phyloP scores from a whole-genome alignment of 2,797 vertebrate genomes.

The Hypotaenidia okinawae region DNA sequence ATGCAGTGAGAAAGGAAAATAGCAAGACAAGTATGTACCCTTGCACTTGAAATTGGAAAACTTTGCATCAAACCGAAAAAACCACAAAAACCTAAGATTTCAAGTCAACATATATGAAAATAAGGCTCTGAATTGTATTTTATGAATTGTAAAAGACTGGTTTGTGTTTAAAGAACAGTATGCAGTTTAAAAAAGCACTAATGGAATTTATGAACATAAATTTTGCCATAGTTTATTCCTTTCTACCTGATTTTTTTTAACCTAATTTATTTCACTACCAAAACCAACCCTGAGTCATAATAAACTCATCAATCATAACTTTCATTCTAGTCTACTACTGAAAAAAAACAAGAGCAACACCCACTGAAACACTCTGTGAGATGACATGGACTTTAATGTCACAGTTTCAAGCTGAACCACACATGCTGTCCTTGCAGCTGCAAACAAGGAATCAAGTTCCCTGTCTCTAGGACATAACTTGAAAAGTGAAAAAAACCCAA shows the following conservation, averaged over 20 bases:
- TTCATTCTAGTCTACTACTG: not conserved
- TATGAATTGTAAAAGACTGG: not conserved
- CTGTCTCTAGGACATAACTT: not conserved
- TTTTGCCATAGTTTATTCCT: not conserved
- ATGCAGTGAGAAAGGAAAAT: not conserved
- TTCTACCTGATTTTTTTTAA: not conserved
- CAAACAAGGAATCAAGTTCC: not conserved
- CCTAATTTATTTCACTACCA: not conserved
- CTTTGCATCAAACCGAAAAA: not conserved
- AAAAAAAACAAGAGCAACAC: not conserved
- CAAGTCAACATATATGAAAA: not conserved
- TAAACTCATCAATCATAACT: not conserved
- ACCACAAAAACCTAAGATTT: not conserved
- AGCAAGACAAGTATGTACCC: not conserved
- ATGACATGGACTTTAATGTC: not conserved
- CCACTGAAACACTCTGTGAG: not conserved
- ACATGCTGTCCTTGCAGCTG: fast-evolving
- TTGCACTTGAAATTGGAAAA: not conserved
- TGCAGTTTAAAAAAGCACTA: not conserved
- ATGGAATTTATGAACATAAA: not conserved
- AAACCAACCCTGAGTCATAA: not conserved
- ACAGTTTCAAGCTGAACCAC: not conserved
- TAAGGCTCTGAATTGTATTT: not conserved
- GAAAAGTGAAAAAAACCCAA: not conserved
- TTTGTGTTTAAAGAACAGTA: not conserved